These are phyloP conservation scores for Holothuria leucospilota DNA, from an alignment of 53 echinoderm and acorn worm species.

Conservation along the genomic window DNA sequence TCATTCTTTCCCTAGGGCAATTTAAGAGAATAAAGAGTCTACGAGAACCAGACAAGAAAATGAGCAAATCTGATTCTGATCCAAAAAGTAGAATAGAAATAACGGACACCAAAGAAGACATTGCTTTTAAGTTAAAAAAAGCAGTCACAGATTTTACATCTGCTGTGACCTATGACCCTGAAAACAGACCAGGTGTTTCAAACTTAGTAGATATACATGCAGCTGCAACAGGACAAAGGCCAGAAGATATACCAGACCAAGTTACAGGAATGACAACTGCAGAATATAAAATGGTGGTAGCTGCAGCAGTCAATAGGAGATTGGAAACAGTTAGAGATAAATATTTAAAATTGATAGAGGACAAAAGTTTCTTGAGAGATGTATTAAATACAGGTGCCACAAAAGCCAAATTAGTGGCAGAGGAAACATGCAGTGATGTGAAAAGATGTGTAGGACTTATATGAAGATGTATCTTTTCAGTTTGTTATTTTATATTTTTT, in stretches of 20 bases:
- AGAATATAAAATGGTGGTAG: conserved; percentile 84
- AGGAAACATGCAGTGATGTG: conserved; percentile 73
- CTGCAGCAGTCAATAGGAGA: conserved; percentile 74
- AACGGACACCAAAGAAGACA: conserved; percentile 76
- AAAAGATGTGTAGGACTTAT: conserved; percentile 80
- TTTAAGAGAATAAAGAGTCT: conserved; percentile 84
- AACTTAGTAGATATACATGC: conserved; percentile 86
- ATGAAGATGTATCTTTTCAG: background rate
- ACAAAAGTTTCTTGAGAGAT: conserved; percentile 62
- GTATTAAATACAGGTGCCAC: conserved; percentile 69
- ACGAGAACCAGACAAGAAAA: conserved; percentile 82
- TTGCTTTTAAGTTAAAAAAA: conserved; percentile 82
- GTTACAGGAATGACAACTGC: conserved; percentile 70
- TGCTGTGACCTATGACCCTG: conserved; percentile 91
- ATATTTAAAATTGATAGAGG: conserved; percentile 54
- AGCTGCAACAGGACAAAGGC: conserved; percentile 62
- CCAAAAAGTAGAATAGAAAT: conserved; percentile 82
- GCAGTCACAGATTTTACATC: conserved; percentile 93
- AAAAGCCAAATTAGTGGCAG: conserved; percentile 75
- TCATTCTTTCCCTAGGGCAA: conserved; percentile 52
- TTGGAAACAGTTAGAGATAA: conserved; percentile 78
- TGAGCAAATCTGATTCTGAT: conserved; percentile 94
- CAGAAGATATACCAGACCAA: conserved; percentile 65
- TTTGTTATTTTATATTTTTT: too few relatives aligned
- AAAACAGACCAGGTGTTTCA: conserved; percentile 84